Percentiles rank a stretch among this genome's conserved stretches.
These are phyloP conservation scores for Halcyon malimbica DNA, from an alignment of 2,113 vertebrate species.

Conservation along the genomic window DNA sequence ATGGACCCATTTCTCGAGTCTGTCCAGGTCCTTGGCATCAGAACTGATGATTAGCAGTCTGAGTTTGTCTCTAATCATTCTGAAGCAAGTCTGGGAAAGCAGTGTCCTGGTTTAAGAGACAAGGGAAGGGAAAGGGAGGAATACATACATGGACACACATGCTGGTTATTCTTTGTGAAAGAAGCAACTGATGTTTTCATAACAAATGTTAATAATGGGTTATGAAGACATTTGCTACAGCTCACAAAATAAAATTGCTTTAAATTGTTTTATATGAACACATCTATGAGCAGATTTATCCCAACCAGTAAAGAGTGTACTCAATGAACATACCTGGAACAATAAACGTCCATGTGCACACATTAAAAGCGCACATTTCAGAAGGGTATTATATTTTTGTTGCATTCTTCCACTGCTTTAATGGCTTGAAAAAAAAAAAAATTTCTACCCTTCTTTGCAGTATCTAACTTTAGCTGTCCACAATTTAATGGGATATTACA, in stretches of 20 bases:
- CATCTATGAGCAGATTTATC: neutral
- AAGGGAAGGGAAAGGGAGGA: neutral
- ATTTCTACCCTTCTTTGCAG: neutral
- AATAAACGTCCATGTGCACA: neutral
- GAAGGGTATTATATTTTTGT: neutral
- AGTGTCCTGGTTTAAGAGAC: neutral
- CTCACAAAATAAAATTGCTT: neutral
- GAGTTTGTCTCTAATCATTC: neutral
- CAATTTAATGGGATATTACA: neutral
- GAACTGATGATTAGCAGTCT: neutral
- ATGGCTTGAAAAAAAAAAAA: neutral
- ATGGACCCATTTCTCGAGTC: fast-evolving
- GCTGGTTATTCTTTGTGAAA: neutral
- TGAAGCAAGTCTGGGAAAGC: too few relatives aligned
- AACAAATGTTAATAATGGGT: neutral
- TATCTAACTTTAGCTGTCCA: neutral
- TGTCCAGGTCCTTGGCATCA: neutral
- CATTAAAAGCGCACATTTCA: neutral
- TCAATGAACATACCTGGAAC: neutral
- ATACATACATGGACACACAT: neutral
- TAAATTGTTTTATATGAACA: too few relatives aligned
- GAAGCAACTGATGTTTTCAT: neutral
- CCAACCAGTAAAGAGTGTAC: neutral
- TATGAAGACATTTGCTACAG: neutral
- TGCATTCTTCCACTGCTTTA: neutral